Percentiles rank a stretch among this genome's conserved stretches.
phyloP scores from a whole-genome alignment of 2,797 vertebrate genomes.

The Phataginus tricuspis region DNA sequence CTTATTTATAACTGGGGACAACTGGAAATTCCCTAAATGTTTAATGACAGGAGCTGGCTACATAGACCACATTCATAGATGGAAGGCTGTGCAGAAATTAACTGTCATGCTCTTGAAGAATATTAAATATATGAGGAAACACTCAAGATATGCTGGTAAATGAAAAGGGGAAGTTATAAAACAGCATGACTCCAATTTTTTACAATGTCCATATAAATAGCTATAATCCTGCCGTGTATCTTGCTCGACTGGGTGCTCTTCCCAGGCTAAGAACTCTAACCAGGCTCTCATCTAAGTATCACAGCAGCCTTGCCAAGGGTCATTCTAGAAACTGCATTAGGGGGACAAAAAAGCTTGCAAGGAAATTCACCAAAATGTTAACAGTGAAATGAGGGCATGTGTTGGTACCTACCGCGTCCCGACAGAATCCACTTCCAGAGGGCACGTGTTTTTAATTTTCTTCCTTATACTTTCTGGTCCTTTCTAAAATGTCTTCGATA shows the following conservation, averaged over 20 bases:
- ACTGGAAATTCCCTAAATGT: background rate
- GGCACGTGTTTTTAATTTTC: background rate
- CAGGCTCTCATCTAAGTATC: background rate
- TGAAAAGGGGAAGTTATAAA: slow-evolving; percentile 66
- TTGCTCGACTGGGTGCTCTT: background rate
- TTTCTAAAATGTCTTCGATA: background rate
- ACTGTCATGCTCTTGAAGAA: background rate
- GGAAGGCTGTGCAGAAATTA: background rate
- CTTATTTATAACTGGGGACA: background rate
- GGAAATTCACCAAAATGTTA: slow-evolving; percentile 8
- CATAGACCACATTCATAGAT: background rate
- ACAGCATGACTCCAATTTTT: slow-evolving; percentile 62
- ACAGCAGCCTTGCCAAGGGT: background rate
- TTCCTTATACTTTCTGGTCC: background rate
- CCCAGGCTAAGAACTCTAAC: background rate
- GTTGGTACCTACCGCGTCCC: background rate
- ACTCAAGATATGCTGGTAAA: slow-evolving; percentile 13
- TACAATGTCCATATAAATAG: slow-evolving; percentile 57
- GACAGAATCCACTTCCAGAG: background rate
- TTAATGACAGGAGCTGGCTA: background rate
- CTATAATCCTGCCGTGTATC: background rate
- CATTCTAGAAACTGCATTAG: background rate
- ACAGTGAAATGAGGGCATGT: background rate
- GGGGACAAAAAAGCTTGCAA: background rate
- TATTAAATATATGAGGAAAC: slow-evolving; percentile 45